A percentile compares a stretch with the other conserved stretches of the same genome.
These are phyloP conservation scores for Jordanella pulchra DNA, from an alignment of 2,797 vertebrate species.

Conservation along the genomic window DNA sequence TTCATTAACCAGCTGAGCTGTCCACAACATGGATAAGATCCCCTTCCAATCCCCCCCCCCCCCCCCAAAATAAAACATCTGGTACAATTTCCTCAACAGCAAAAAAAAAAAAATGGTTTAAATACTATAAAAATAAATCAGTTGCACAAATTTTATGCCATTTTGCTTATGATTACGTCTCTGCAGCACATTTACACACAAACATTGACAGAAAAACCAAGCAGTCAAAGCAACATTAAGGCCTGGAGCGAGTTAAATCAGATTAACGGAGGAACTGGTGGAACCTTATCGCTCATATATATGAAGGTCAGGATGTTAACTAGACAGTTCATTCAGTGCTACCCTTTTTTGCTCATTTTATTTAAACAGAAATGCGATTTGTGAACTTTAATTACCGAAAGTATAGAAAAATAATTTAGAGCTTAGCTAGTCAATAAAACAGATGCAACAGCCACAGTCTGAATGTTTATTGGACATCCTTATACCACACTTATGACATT, in stretches of 20 bases:
- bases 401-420: background rate
- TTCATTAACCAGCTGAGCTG: conserved; percentile 62
- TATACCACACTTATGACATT: background rate
- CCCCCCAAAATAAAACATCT: conserved; percentile 71
- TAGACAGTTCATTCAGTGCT: background rate
- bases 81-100: conserved; percentile 61
- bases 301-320: background rate
- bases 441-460: conserved; percentile 6
- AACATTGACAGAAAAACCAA: conserved; percentile 49
- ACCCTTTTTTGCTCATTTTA: conserved; percentile 16
- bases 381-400: conserved; percentile 4
- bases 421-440: conserved; percentile 5
- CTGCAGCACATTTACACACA: conserved; percentile 55
- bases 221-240: conserved; percentile 61
- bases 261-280: conserved; percentile 35
- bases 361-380: background rate
- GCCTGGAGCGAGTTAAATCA: conserved; percentile 50
- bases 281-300: conserved; percentile 7
- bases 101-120: conserved; percentile 57
- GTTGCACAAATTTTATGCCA: conserved; percentile 69
- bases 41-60: conserved; percentile 27
- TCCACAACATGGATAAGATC: conserved; percentile 53
- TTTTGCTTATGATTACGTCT: conserved; percentile 70
- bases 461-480: background rate
- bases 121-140: conserved; percentile 85